Evolutionary conservation across 2,797 vertebrate species (phyloP), one percentile per base, ranked within the genome.

Genomic region (Gastrophryne carolinensis): DNA sequence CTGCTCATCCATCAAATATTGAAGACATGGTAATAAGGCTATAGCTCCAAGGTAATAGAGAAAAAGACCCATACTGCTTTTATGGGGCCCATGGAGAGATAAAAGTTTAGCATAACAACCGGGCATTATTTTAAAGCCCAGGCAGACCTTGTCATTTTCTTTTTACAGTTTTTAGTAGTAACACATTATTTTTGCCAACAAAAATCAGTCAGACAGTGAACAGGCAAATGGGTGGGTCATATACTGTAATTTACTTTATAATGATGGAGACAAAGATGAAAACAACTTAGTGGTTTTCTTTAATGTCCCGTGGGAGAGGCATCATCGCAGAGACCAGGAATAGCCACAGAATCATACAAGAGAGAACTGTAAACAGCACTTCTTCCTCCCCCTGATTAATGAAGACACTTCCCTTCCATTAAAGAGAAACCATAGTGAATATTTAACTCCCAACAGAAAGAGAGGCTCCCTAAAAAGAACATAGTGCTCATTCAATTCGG

Each of bases 241-340:
- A 44, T 56, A 30, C 66, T 41, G 34, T 29, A 56, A 56, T 56
- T 27, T 19, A 57, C 54, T 17, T 34, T 32, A 32, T 57, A 57
- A 52, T 69, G 66, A 52, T 69, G 50, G 34, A 39, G 52, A 69
- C 44, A 56, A 39, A 37, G 54, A 6, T 56, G n/a, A 68, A 69
- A 69, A 57, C 66, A 56, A 56, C 66, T 69, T 69, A 57, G 52
- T 69, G 52, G 66, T 56, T 69, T 47, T 69, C 52, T 26, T 29
- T 35, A 56, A 17, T 27, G 1, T 69, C 66, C 66, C 24, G 10
- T 10, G 35, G 37, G 66, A 24, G 24, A 69, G 39, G 17, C 13
- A 41, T 57, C 35, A 69, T 69, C 66, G 24, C 39, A 41, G 52
- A 69, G 35, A 69, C 35, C 66, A 56, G 66, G 34, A 69, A 35